These are phyloP conservation scores for Chauna torquata DNA, from an alignment of 2,113 vertebrate genomes.

Conservation along the genomic window DNA sequence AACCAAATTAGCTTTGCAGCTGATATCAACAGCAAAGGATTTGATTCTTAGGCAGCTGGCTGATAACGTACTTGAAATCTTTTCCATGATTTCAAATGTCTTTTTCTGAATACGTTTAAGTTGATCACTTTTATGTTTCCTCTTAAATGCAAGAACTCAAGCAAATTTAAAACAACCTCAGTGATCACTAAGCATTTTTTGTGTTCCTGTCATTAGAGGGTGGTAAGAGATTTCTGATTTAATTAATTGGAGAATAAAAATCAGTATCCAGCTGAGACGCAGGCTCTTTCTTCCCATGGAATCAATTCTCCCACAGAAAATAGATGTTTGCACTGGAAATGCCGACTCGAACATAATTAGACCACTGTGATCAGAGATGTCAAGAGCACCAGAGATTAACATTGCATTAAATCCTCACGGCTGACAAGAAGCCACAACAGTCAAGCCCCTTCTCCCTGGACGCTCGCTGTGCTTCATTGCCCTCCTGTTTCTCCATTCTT, in stretches of 20 bases:
- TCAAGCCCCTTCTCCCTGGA: not conserved
- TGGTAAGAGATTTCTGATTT: not conserved
- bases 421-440: conserved; percentile 30
- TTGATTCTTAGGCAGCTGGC: not conserved
- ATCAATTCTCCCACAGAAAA: not conserved
- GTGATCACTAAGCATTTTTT: not conserved
- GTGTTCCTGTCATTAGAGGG: not conserved
- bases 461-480: not conserved
- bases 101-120: not conserved
- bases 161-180: not conserved
- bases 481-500: not conserved
- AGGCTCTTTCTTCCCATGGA: not conserved
- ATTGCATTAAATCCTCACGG: not conserved
- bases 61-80: not conserved
- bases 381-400: conserved; percentile 5
- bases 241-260: not conserved
- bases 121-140: not conserved
- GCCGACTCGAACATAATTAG: not conserved
- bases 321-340: not conserved
- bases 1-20: not conserved
- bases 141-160: not conserved
- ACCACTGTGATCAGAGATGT: not conserved
- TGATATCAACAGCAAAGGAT: not conserved
- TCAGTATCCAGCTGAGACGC: not conserved
- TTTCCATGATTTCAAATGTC: not conserved